Evolutionary conservation across 2,113 vertebrate genomes (phyloP).

Genomic region (Naja naja): DNA sequence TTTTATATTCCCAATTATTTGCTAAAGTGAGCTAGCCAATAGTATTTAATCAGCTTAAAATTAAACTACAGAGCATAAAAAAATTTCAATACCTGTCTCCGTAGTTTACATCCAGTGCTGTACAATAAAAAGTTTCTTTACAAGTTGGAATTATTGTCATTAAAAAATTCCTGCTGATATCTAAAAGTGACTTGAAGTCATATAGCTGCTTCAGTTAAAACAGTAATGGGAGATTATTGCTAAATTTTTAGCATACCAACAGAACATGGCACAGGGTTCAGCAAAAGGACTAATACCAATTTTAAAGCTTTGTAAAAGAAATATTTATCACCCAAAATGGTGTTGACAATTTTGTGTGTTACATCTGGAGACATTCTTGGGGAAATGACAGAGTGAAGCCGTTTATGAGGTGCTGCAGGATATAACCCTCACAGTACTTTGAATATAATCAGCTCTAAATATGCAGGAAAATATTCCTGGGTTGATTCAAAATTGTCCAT

Average conservation of each 20-base stretch:
- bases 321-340: constrained; percentile 10
- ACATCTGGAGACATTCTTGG: constrained; percentile 42
- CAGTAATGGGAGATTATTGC: constrained; percentile 2
- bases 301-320: constrained; percentile 29
- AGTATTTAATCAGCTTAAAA: neutral
- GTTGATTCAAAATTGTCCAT: constrained; percentile 29
- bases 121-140: neutral
- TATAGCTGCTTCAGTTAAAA: constrained; percentile 11
- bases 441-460: constrained; percentile 51
- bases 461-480: constrained; percentile 39
- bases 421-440: constrained; percentile 35
- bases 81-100: neutral
- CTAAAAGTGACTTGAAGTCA: neutral
- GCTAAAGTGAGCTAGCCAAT: neutral
- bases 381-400: constrained; percentile 46
- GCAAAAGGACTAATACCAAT: constrained; percentile 44
- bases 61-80: neutral
- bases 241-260: constrained; percentile 33
- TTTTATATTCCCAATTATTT: neutral
- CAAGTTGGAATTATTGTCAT: neutral
- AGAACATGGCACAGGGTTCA: constrained; percentile 44
- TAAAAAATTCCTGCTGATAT: neutral
- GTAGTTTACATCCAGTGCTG: neutral
- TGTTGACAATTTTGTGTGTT: constrained; percentile 31
- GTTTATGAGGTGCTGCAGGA: constrained; percentile 62